Percentiles rank a stretch among this genome's conserved stretches.
Conservation (phyloP, 2,888 invertebrate genomes). For the Ectropis crepuscularia region DNA sequence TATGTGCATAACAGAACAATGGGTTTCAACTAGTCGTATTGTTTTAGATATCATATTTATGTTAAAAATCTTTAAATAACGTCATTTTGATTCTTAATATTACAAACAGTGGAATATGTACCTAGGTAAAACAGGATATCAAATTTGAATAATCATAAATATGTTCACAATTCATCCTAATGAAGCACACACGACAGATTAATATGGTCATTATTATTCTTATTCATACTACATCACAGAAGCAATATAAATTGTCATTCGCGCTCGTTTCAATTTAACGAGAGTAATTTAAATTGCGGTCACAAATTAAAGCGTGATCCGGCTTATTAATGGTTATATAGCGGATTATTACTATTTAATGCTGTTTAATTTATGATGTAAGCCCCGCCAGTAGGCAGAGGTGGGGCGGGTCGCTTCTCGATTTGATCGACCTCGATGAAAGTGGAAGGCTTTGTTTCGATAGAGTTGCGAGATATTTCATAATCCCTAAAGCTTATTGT, state of each 20-base stretch:
- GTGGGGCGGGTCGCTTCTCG: slow-evolving; percentile 70
- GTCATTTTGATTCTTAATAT: too few relatives aligned
- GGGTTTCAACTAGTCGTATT: too few relatives aligned
- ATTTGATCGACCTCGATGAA: slow-evolving; percentile 62
- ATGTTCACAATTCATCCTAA: slow-evolving; percentile 35
- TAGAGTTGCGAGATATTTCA: slow-evolving; percentile 3
- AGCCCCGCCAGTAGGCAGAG: slow-evolving; percentile 33
- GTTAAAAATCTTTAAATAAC: too few relatives aligned
- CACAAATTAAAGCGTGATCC: slow-evolving; percentile 46
- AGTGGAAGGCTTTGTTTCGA: slow-evolving; percentile 42
- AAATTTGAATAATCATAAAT: slow-evolving; percentile 13
- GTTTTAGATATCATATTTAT: too few relatives aligned
- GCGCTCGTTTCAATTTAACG: slow-evolving; percentile 47
- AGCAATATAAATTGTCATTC: slow-evolving; percentile 50
- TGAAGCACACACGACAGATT: slow-evolving; percentile 41
- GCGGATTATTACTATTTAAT: slow-evolving; percentile 37
- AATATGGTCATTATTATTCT: slow-evolving; percentile 44
- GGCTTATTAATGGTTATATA: slow-evolving; percentile 37
- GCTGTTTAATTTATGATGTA: slow-evolving; percentile 37
- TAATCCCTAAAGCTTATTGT: neutral
- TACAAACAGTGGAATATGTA: too few relatives aligned
- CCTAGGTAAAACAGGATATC: neutral
- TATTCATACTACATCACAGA: slow-evolving; percentile 44
- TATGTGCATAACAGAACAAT: neutral
- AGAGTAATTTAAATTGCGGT: slow-evolving; percentile 48